Conservation (phyloP, 2,113 vertebrate species). For the Acanthisitta chloris region DNA sequence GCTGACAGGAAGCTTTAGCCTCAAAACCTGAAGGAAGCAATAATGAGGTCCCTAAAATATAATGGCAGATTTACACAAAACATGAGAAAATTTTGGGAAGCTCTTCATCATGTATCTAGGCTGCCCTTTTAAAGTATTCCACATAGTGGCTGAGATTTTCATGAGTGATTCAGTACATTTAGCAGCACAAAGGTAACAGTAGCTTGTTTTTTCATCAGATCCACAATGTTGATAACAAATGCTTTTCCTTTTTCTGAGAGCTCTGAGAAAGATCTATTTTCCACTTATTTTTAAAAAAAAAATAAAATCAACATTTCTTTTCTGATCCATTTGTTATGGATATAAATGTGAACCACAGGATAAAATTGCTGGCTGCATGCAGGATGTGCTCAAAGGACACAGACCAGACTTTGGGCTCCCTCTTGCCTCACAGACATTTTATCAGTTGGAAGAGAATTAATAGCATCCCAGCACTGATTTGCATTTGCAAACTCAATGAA, state of each 20-base stretch:
- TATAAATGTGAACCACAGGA: neutral
- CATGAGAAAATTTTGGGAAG: neutral
- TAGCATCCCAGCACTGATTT: neutral
- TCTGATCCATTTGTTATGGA: neutral
- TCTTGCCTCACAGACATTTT: neutral
- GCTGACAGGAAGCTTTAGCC: neutral
- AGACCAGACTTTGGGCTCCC: neutral
- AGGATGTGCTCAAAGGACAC: neutral
- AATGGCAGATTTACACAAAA: neutral
- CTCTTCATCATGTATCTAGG: neutral
- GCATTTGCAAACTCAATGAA: slow-evolving; percentile 1
- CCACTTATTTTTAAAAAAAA: neutral
- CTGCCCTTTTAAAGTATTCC: neutral
- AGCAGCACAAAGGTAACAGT: neutral
- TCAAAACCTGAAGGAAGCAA: rapidly evolving
- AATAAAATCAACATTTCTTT: neutral
- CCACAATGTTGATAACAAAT: neutral
- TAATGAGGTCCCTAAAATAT: neutral
- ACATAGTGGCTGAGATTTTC: neutral
- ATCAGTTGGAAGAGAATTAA: slow-evolving; percentile 3
- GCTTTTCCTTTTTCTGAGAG: neutral
- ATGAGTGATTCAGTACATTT: neutral
- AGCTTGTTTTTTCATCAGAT: neutral
- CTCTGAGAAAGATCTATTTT: neutral
- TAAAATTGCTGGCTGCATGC: neutral